Conservation (phyloP, 1,140 invertebrate genomes). For the Neodiprion virginianus region DNA sequence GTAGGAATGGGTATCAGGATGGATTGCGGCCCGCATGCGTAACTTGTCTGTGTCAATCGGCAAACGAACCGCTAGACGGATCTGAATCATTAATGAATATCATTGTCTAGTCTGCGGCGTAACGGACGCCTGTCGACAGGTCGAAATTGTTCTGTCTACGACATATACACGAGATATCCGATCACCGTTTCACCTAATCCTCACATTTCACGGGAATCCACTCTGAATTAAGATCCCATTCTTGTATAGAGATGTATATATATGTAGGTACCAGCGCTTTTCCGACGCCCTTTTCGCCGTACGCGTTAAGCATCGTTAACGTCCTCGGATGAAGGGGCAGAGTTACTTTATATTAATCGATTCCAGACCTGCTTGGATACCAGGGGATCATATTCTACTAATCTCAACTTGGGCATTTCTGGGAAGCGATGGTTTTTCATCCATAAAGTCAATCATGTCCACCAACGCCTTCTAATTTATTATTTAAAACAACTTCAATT, state of each 20-base stretch:
- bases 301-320: not conserved
- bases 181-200: too few species aligned
- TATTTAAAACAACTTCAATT: not conserved
- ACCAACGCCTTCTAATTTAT: not conserved
- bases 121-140: too few species aligned
- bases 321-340: not conserved
- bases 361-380: constrained; percentile 1
- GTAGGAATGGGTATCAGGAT: not conserved
- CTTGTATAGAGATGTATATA: too few species aligned
- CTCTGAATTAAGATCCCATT: too few species aligned
- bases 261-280: too few species aligned
- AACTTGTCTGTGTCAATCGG: not conserved
- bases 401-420: not conserved
- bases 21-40: constrained; percentile 6
- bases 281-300: not conserved
- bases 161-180: too few species aligned
- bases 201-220: too few species aligned
- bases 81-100: not conserved
- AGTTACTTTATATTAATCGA: constrained; percentile 3
- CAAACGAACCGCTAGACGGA: not conserved
- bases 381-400: not conserved
- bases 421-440: not conserved
- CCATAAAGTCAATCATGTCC: not conserved
- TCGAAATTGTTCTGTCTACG: too few species aligned
- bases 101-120: too few species aligned